Evolutionary conservation across 2,888 invertebrate genomes (phyloP).

Genomic region (Pollenia angustigena): DNA sequence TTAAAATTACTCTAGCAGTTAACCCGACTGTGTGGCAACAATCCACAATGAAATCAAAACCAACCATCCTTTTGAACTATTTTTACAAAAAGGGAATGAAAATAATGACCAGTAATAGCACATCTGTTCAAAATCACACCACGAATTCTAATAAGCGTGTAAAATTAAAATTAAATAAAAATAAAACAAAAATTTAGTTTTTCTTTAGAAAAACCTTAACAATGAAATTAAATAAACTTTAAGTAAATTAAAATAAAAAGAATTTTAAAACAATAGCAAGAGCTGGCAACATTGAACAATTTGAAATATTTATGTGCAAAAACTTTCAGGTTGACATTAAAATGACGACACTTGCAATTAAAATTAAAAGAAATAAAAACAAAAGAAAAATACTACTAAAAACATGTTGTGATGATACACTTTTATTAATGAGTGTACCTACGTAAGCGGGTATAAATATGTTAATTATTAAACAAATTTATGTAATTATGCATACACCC

Average conservation of each 20-base stretch:
- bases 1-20: slow-evolving; percentile 30
- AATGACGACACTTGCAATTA: background rate
- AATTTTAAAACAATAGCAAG: background rate
- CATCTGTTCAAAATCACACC: slow-evolving; percentile 71
- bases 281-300: slow-evolving; percentile 13
- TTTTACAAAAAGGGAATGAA: slow-evolving; percentile 20
- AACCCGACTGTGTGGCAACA: slow-evolving; percentile 11
- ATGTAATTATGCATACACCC: slow-evolving; percentile 42
- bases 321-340: slow-evolving; percentile 24
- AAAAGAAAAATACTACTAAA: background rate
- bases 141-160: slow-evolving; percentile 12
- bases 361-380: background rate
- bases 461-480: slow-evolving; percentile 26
- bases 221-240: slow-evolving; percentile 33
- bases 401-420: slow-evolving; percentile 1
- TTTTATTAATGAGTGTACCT: background rate
- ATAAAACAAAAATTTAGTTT: slow-evolving; percentile 7
- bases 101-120: slow-evolving; percentile 39
- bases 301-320: slow-evolving; percentile 8
- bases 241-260: slow-evolving; percentile 40
- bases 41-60: background rate
- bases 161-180: background rate
- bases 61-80: slow-evolving; percentile 37
- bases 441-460: slow-evolving; percentile 8
- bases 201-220: slow-evolving; percentile 6